Base-by-base conservation (phyloP, 2,888 invertebrate species). In the Troilus luridus region DNA sequence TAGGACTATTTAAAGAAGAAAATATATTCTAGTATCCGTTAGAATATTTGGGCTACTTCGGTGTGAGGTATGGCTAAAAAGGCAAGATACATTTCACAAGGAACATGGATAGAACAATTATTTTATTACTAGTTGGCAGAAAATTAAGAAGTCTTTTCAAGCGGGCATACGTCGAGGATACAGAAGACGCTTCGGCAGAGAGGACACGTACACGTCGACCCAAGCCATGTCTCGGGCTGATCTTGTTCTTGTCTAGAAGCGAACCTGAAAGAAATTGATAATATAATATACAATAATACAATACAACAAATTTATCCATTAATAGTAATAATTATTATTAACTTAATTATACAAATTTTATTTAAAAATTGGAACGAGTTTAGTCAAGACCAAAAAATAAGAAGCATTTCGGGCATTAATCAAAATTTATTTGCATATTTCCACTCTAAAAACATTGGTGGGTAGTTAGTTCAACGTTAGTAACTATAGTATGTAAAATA, bases 161-260 rank as follows among this genome's bases (percentile, higher is more conserved):
- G 95, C 41, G 95, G 95, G 93, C 96, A 96, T 54, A 98, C 97
- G 95, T 98, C 98, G 41, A 97, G 95, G 93, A 98, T 94, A 94
- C 98, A 98, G 95, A 98, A 98, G 89, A 95, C 95, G 62, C 97
- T 96, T 93, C 98, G 95, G 94, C 98, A 98, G 93, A 98, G 97
- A 12, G 98, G 98, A 94, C 98, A 98, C 0, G 97, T 96, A 94
- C 98, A 97, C 94, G 97, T 97, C 14, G 96, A 96, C 67, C 96
- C 95, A 92, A 98, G 95, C 98, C 98, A 98, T 21, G 95, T 95
- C 92, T 96, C 96, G 12, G 97, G 96, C 92, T 95, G 95, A 59
- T 96, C 94, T 92, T 96, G 95, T 93, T 96, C 95, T 94, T 98
- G 98, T 81, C 97, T 95, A 88, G 97, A 96, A 21, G 97, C 98